phyloP scores from a whole-genome alignment of 1,140 invertebrate species.

The Trachymyrmex cornetzi region DNA sequence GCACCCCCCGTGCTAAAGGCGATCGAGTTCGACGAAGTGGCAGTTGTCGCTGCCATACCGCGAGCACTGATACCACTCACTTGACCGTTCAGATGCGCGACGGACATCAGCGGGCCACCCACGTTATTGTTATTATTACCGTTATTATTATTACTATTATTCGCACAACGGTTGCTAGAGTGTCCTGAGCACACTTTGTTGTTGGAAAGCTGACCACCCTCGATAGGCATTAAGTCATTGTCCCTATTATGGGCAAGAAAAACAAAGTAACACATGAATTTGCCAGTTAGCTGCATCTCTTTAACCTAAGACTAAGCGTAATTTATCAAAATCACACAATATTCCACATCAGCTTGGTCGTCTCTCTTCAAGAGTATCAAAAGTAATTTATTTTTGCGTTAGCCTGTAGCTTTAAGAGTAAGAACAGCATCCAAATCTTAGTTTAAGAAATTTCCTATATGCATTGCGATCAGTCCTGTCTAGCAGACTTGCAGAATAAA shows the following conservation, averaged over 20 bases:
- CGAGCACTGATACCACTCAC: constrained; percentile 80
- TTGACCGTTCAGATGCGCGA: constrained; percentile 85
- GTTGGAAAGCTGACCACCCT: constrained; percentile 87
- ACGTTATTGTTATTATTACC: constrained; percentile 86
- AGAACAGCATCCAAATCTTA: not conserved
- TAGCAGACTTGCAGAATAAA: not conserved
- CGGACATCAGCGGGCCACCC: constrained; percentile 85
- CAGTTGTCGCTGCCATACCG: constrained; percentile 66
- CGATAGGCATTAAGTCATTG: constrained; percentile 87
- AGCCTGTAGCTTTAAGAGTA: not conserved
- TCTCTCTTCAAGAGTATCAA: not conserved
- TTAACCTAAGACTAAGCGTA: constrained; percentile 29
- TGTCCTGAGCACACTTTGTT: constrained; percentile 86
- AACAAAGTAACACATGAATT: constrained; percentile 74
- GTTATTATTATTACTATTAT: constrained; percentile 85
- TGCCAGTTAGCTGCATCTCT: constrained; percentile 53
- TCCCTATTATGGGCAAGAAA: constrained; percentile 83
- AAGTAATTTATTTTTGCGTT: not conserved
- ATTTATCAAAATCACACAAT: constrained; percentile 24
- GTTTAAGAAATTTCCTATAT: not conserved
- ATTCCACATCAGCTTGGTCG: not conserved
- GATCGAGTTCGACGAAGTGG: constrained; percentile 71
- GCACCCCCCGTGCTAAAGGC: constrained; percentile 75
- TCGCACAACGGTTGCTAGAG: constrained; percentile 86
- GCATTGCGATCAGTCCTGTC: not conserved